phyloP scores from a whole-genome alignment of 2,113 vertebrate genomes.

The Phyllopteryx taeniolatus region DNA sequence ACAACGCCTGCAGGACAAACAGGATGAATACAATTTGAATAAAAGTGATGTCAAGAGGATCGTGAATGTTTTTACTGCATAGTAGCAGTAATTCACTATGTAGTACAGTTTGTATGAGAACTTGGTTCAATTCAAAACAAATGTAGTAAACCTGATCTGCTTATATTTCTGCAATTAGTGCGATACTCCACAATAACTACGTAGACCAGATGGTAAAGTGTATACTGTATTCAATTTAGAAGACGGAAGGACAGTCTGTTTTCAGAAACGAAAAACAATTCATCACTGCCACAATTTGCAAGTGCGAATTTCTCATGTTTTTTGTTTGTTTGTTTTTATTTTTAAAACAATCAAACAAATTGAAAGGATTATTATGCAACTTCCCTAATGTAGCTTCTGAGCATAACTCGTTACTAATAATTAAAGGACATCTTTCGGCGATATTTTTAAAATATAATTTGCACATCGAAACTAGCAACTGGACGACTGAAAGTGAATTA shows the following conservation, averaged over 20 bases:
- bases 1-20: conserved; percentile 16
- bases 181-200: background rate
- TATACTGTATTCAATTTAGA: background rate
- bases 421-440: no score
- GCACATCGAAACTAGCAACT: background rate
- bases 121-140: background rate
- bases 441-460: background rate
- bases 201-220: background rate
- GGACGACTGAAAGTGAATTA: conserved; percentile 29
- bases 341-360: background rate
- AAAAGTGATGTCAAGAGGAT: conserved; percentile 28
- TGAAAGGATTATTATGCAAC: background rate
- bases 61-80: conserved; percentile 15
- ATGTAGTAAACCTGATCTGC: background rate
- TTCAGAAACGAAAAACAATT: background rate
- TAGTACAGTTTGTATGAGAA: background rate
- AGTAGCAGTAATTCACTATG: conserved; percentile 2
- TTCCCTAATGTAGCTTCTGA: background rate
- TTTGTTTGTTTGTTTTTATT: no score
- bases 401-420: background rate
- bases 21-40: background rate
- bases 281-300: background rate
- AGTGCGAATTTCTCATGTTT: background rate
- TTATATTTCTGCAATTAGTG: background rate
- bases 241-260: background rate